Evolutionary conservation across 1,140 invertebrate species (phyloP), one percentile per base, ranked within the genome.

Genomic region (Bombus huntii): DNA sequence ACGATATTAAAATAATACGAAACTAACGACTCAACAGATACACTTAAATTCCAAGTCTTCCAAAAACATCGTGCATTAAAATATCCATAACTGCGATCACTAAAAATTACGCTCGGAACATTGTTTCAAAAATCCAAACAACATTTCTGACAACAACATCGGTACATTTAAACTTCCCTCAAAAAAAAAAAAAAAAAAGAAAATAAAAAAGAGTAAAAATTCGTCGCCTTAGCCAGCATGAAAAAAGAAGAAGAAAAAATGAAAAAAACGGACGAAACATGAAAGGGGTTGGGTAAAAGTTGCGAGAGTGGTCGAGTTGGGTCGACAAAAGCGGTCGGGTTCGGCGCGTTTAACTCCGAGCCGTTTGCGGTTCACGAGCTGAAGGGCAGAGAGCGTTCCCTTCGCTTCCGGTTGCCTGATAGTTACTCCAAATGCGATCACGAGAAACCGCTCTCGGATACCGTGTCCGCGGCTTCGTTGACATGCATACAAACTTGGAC

Each of bases 401-500:
- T 47, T 4, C 25, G 31, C 25, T 53, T 62, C 39, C n/a, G 73
- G 15, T 6, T 53, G 28, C 73, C 28, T 66, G 42, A 81, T 59
- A 59, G 53, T 72, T 82, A 77, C 73, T 57, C 59, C 37, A 68
- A 44, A 39, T 81, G 76, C 83, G 83, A 80, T 81, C 70, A n/a
- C 65, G 39, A 42, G 70, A 47, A 83, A 78, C 37, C 74, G 62
- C 87, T 78, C 86, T 73, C 39, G 74, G 74, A 47, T 75, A 78
- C 47, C 57, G 53, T 76, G 73, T 39, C 57, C 59, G 81, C 25
- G 53, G 53, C 81, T 74, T 83, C 81, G 86, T 72, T 70, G 85
- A 77, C 85, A 59, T 72, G 84, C 87, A 86, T 87, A 81, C 78
- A 82, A 86, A 87, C 85, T 88, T 87, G 18, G 65, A 57, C 44